Evolutionary conservation across 2,888 invertebrate genomes (phyloP).

Genomic region (Mesoligia furuncula): DNA sequence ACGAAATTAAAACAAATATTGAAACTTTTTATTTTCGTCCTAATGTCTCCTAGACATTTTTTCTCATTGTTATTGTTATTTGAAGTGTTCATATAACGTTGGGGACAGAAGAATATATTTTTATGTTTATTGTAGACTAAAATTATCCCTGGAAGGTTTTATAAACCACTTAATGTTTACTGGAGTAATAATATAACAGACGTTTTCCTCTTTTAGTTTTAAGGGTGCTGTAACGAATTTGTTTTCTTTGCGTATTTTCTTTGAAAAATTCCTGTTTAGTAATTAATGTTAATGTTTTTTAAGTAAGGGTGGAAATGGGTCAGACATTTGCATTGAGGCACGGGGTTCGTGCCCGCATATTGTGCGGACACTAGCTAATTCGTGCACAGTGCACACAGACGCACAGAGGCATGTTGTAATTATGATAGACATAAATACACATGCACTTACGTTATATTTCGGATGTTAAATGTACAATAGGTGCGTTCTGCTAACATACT

Average conservation of each 20-base stretch:
- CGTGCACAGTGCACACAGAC: slow-evolving; percentile 30
- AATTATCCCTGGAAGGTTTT: slow-evolving; percentile 54
- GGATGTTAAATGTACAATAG: slow-evolving; percentile 29
- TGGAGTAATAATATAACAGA: slow-evolving; percentile 41
- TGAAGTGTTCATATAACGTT: slow-evolving; percentile 57
- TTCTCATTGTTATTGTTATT: slow-evolving; percentile 61
- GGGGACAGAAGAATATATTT: slow-evolving; percentile 54
- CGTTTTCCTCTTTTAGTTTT: slow-evolving; percentile 60
- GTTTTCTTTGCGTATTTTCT: slow-evolving; percentile 32
- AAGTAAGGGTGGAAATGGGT: slow-evolving; percentile 33
- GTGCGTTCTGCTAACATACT: background rate
- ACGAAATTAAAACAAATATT: slow-evolving; percentile 76
- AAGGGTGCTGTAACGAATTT: slow-evolving; percentile 40
- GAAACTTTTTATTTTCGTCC: slow-evolving; percentile 63
- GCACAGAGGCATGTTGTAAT: slow-evolving; percentile 37
- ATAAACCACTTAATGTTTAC: slow-evolving; percentile 48
- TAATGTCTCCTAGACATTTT: slow-evolving; percentile 59
- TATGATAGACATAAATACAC: slow-evolving; percentile 51
- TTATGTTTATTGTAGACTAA: slow-evolving; percentile 55
- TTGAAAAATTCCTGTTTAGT: slow-evolving; percentile 24
- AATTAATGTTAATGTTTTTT: slow-evolving; percentile 31
- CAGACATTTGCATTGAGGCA: slow-evolving; percentile 34
- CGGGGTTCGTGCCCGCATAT: slow-evolving; percentile 28
- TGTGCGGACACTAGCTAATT: slow-evolving; percentile 42
- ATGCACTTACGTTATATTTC: slow-evolving; percentile 26